Conservation (phyloP, 2,113 vertebrate species). For the Podarcis muralis region DNA sequence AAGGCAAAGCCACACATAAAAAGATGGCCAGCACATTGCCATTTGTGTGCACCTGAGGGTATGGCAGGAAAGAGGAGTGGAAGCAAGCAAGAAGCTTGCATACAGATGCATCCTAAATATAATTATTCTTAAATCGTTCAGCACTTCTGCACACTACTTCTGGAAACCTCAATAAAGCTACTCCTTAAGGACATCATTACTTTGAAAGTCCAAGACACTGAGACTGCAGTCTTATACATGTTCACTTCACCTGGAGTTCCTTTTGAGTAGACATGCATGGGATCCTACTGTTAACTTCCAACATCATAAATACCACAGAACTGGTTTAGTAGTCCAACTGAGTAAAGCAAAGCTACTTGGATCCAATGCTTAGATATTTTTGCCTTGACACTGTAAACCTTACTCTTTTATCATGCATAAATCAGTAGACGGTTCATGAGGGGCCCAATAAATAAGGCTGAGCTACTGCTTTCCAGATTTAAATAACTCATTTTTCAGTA, state of each 20-base stretch:
- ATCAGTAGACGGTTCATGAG: background rate
- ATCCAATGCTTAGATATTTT: background rate
- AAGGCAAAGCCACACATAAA: background rate
- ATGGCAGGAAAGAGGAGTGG: background rate
- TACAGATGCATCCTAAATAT: background rate
- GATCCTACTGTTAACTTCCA: background rate
- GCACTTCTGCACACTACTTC: background rate
- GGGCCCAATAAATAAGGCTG: background rate
- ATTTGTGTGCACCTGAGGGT: background rate
- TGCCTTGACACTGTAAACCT: background rate
- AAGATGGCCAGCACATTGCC: background rate
- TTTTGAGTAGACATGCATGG: no score
- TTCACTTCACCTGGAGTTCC: no score
- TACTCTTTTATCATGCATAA: background rate
- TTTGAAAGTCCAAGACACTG: background rate
- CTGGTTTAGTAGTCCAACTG: background rate
- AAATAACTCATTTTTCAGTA: background rate
- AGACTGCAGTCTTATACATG: no score
- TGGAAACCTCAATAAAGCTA: background rate
- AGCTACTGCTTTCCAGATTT: background rate
- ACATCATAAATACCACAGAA: background rate
- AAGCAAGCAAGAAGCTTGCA: background rate
- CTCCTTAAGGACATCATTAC: background rate
- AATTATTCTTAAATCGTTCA: background rate
- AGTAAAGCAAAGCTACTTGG: background rate